Base-by-base conservation (phyloP, 2,888 invertebrate species). In the Trichogramma evanescens region DNA sequence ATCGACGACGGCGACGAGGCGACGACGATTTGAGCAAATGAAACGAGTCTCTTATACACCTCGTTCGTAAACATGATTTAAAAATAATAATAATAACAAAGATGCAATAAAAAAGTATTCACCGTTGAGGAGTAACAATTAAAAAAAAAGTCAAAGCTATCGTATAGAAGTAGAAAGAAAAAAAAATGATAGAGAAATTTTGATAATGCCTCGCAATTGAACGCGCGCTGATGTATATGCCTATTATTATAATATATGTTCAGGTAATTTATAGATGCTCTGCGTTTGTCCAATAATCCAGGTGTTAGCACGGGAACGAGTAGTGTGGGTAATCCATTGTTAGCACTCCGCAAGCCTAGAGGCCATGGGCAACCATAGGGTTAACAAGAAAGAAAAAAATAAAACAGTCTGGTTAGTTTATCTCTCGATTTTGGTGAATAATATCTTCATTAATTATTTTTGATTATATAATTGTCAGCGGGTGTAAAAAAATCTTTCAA, bases 281-380 rank as follows among this genome's bases (percentile, higher is more conserved):
- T 64, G 63, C 61, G 59, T 74, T 74, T 75, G 65, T 75, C 77
- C 77, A 64, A 75, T 74, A 75, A 74, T 77, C 77, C 77, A 77
- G 77, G 76, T 77, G 77, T 77, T 77, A 77, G 77, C 77, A 77
- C 77, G 75, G 77, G 77, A 26, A 64, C 64, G 64, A 62, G 64
- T 72, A 75, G 75, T 76, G 75, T 78, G 77, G 77, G 76, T 63
- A 42, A 76, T 78, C 77, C 77, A 77, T 75, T 77, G 85, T 87
- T 87, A 87, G 87, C 88, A 87, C 87, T 86, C 87, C 64, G 64
- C 82, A 82, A 83, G 86, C 87, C 87, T 87, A 87, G 78, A 79
- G 78, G 79, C 78, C 78, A 78, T 76, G 77, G 79, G 76, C 77
- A 78, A 84, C 84, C 84, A 82, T 26, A 26, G 83, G 83, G 79